Evolutionary conservation across 2,113 vertebrate genomes (phyloP).

Genomic region (Petrocephalus zakoni): DNA sequence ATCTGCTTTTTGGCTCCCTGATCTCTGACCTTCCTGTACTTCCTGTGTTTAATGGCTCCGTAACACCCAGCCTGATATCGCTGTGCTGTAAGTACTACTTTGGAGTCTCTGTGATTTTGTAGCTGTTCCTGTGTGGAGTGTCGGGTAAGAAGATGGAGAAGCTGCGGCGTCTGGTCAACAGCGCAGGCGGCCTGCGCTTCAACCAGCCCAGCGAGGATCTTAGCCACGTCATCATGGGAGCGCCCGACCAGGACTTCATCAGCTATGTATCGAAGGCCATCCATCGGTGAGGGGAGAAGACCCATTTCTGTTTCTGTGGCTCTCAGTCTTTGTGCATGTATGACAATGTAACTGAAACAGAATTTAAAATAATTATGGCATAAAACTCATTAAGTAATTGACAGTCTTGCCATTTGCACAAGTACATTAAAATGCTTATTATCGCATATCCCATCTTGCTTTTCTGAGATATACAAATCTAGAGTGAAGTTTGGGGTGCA

Average conservation of each 20-base stretch:
- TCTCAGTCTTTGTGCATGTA: background rate
- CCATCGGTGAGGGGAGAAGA: conserved; percentile 67
- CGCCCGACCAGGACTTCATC: conserved; percentile 73
- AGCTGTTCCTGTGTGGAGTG: conserved; percentile 89
- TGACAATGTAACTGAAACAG: background rate
- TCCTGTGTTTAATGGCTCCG: background rate
- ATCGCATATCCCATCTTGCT: background rate
- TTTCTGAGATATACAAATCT: background rate
- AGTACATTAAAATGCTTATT: background rate
- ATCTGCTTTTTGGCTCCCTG: background rate
- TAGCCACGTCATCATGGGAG: conserved; percentile 85
- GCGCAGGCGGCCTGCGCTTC: conserved; percentile 83
- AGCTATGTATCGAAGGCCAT: conserved; percentile 71
- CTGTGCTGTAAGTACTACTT: background rate
- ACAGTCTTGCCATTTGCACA: background rate
- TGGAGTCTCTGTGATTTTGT: background rate
- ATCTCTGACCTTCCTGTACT: background rate
- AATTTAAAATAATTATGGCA: background rate
- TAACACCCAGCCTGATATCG: background rate
- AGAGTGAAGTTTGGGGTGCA: too few relatives aligned
- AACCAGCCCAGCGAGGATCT: conserved; percentile 89
- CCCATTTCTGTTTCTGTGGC: background rate
- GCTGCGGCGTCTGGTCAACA: conserved; percentile 79
- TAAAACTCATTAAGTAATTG: background rate
- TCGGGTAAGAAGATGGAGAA: conserved; percentile 83